These are phyloP conservation scores for Subacronicta megacephala DNA, from an alignment of 2,888 invertebrate species.

Conservation along the genomic window DNA sequence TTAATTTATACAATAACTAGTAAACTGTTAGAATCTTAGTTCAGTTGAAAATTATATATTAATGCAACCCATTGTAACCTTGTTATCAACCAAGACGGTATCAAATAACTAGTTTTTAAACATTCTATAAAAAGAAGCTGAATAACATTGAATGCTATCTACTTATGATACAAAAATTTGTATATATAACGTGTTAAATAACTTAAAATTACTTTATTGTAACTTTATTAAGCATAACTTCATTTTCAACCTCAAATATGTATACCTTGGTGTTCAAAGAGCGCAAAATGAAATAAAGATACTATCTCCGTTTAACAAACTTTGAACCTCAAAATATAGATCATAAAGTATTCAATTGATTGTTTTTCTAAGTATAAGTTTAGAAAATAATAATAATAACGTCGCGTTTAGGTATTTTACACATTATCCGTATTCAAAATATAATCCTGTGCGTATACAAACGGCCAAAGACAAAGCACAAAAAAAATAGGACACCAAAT, in stretches of 20 bases:
- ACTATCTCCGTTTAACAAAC: not conserved
- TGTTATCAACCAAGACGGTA: slow-evolving; percentile 45
- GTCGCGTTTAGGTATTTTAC: slow-evolving; percentile 20
- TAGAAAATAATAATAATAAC: slow-evolving; percentile 26
- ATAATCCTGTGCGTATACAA: slow-evolving; percentile 37
- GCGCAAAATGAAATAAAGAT: not conserved
- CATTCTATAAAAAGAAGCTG: slow-evolving; percentile 57
- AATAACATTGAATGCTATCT: slow-evolving; percentile 81
- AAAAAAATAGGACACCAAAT: too few species aligned
- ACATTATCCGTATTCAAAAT: slow-evolving; percentile 25
- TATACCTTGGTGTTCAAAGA: slow-evolving; percentile 7
- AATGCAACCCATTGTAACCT: slow-evolving; percentile 55
- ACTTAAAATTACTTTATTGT: slow-evolving; percentile 70
- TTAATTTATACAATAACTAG: slow-evolving; percentile 58
- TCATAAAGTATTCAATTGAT: slow-evolving; percentile 30
- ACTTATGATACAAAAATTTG: slow-evolving; percentile 83
- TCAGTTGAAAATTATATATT: slow-evolving; percentile 48
- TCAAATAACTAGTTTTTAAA: slow-evolving; percentile 53
- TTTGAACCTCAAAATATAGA: not conserved
- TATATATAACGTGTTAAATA: slow-evolving; percentile 81
- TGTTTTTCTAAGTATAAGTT: slow-evolving; percentile 32
- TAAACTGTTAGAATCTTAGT: slow-evolving; percentile 57
- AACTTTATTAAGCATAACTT: slow-evolving; percentile 66
- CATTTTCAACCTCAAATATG: slow-evolving; percentile 46
- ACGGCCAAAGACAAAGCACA: not conserved